phyloP scores from a whole-genome alignment of 2,113 vertebrate species.

The Leucopsar rothschildi region DNA sequence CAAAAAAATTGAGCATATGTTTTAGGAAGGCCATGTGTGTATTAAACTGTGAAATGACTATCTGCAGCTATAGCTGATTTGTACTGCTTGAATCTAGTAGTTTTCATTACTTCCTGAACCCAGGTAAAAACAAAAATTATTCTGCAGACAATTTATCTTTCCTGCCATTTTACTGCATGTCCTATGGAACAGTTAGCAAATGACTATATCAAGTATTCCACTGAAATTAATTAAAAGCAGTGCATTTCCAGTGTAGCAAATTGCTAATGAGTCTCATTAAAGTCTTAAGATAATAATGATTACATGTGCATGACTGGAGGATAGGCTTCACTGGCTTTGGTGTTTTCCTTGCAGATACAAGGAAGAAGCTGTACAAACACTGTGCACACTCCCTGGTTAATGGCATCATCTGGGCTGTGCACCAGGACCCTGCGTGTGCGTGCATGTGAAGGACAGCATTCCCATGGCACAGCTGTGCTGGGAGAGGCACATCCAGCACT shows the following conservation, averaged over 20 bases:
- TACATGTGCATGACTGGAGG: background rate
- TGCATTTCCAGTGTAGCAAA: background rate
- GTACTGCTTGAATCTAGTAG: background rate
- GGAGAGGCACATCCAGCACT: rapidly evolving
- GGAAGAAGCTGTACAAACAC: no score
- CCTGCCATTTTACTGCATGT: background rate
- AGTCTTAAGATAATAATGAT: background rate
- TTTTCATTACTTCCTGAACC: background rate
- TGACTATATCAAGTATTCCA: background rate
- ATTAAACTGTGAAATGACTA: background rate
- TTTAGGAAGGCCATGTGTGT: background rate
- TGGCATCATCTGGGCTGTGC: no score
- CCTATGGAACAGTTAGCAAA: background rate
- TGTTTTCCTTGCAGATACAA: background rate
- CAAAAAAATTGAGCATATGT: background rate
- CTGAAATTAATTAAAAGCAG: background rate
- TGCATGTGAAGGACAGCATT: rapidly evolving
- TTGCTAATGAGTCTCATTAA: background rate
- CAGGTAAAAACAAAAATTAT: background rate
- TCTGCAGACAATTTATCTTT: background rate
- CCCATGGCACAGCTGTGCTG: rapidly evolving
- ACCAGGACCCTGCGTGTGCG: rapidly evolving
- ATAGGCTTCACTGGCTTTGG: background rate
- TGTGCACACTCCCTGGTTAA: rapidly evolving
- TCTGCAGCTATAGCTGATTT: background rate